Conservation (phyloP, 2,888 invertebrate species). For the Apodemia hepburni region DNA sequence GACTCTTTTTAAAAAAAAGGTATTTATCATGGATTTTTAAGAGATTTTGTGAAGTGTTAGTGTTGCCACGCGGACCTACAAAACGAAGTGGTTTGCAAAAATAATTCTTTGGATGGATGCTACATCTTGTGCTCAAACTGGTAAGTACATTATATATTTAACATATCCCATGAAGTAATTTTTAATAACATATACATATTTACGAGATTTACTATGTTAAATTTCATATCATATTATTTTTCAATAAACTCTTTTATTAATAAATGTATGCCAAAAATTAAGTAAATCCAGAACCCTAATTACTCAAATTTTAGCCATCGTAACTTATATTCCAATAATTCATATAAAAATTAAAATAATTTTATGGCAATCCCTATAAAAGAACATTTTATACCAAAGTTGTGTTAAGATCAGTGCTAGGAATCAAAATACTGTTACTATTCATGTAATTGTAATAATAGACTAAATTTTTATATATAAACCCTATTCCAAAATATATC, state of each 20-base stretch:
- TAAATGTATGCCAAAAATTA: too few species aligned
- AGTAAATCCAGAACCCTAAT: too few species aligned
- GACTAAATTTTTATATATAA: too few species aligned
- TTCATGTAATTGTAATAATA: too few species aligned
- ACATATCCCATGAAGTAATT: constrained; percentile 23
- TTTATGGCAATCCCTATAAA: too few species aligned
- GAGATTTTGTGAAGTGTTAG: constrained; percentile 30
- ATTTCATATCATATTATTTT: background rate
- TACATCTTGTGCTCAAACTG: constrained; percentile 27
- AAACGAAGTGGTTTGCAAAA: constrained; percentile 22
- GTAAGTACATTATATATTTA: constrained; percentile 49
- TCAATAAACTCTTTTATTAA: background rate
- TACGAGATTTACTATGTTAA: background rate
- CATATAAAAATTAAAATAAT: too few species aligned
- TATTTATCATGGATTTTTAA: constrained; percentile 24
- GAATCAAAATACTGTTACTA: too few species aligned
- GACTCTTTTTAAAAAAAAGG: constrained; percentile 40
- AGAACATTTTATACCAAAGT: too few species aligned
- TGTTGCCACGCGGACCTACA: constrained; percentile 22
- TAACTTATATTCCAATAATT: too few species aligned
- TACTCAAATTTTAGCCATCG: too few species aligned
- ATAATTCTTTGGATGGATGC: constrained; percentile 25
- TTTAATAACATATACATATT: background rate
- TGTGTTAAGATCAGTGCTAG: too few species aligned
- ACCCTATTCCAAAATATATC: too few species aligned